Evolutionary conservation across 2,113 vertebrate genomes (phyloP), one percentile per base, ranked within the genome.

Genomic region (Seriola quinqueradiata): DNA sequence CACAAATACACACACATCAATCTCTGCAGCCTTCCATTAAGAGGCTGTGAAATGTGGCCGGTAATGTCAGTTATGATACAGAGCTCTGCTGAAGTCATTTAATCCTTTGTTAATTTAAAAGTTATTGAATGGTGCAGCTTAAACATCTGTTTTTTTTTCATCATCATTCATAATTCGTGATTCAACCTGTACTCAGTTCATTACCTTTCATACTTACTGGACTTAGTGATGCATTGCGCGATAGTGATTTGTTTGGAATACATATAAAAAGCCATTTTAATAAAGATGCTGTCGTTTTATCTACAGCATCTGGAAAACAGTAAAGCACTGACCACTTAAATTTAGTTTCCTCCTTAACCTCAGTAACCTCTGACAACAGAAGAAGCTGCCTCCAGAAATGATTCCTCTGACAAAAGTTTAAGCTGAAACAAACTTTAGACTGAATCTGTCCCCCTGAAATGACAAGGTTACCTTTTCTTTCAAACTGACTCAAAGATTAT

Each of bases 391-490:
- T 8, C 25, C 66, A 50, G 40, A 54, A 64, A 58, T 4, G 1
- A 59, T 14, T 50, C 13, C 10, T 28, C 28, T 48, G 38, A 50
- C 38, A 36, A 67, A 72, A 72, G 67, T 85, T 79, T 21, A n/a
- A 25, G 25, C 57, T 46, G 40, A 50, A 57, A 50, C 50, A 58
- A 76, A 66, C 58, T 82, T 77, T 57, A 34, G 21, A 36, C 34
- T 34, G 19, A 23, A 70, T 59, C 17, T 12, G 11, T 65, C 77
- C 63, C 57, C 66, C 46, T 63, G 54, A 82, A 65, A 79, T 61
- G 8, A 64, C 81, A 48, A 66, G 63, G 70, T 46, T 72, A 67
- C 42, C 65, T 50, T 67, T 63, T 72, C 74, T 85, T 87, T 90
- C 82, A 78, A 75, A 82, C 73, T 46, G 61, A 58, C 44, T 21